Percentiles rank a stretch among this genome's conserved stretches.
Evolutionary conservation across 37 sponge, comb jelly and placozoan genomes (phyloP).

Genomic region (Axinella damicornis): DNA sequence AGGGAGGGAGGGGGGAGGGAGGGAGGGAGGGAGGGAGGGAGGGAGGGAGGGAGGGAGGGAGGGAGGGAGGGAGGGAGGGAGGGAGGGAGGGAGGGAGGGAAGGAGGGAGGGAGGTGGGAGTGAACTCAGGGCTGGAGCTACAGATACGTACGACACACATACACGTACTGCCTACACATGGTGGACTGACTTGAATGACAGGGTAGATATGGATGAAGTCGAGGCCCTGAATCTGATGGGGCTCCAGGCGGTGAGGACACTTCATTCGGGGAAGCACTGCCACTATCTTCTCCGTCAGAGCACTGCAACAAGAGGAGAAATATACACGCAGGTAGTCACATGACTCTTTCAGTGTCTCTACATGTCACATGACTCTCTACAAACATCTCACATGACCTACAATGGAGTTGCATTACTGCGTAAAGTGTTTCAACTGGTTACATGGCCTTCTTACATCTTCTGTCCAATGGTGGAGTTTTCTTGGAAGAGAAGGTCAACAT

Average conservation of each 20-base stretch:
- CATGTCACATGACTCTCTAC: background rate
- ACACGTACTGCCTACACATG: background rate
- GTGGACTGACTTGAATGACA: conserved; percentile 87
- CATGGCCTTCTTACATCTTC: conserved; percentile 93
- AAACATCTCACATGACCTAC: too few relatives aligned
- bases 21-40: conserved; percentile 5
- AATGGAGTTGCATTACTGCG: too few relatives aligned
- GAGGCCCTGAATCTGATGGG: conserved; percentile 98
- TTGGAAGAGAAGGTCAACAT: conserved; percentile 96
- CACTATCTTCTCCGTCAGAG: conserved; percentile 99
- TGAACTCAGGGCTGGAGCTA: background rate
- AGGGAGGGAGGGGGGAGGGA: background rate
- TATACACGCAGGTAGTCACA: too few relatives aligned
- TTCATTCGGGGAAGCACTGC: conserved; percentile 95
- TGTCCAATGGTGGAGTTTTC: conserved; percentile 99
- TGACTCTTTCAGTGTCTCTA: background rate
- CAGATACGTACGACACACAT: background rate
- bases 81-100: conserved; percentile 15
- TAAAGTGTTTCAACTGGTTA: too few relatives aligned
- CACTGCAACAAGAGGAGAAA: conserved; percentile 41
- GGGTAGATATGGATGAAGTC: conserved; percentile 98
- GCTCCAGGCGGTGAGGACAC: conserved; percentile 98
- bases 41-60: background rate
- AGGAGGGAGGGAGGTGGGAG: background rate
- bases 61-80: conserved; percentile 12